Evolutionary conservation across 1,140 invertebrate species (phyloP).

Genomic region (Ooceraea biroi): DNA sequence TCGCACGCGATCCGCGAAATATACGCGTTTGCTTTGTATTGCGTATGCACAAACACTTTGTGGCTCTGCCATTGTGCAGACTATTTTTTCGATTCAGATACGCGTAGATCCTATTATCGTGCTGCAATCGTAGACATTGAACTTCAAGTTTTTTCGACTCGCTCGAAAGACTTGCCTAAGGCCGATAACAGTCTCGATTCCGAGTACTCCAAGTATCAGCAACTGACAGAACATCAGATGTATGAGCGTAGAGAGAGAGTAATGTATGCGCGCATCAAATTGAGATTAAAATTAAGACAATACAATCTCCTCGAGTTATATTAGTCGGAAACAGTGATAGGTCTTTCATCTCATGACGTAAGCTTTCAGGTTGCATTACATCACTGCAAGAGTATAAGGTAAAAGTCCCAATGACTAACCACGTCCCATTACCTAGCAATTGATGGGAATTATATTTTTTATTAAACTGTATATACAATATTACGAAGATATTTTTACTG

Average conservation of each 20-base stretch:
- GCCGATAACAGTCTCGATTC: conserved; percentile 31
- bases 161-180: conserved; percentile 24
- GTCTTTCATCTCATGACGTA: too few species aligned
- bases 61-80: conserved; percentile 38
- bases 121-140: conserved; percentile 47
- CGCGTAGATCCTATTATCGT: conserved; percentile 51
- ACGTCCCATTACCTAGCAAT: too few species aligned
- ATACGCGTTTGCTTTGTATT: conserved; percentile 34
- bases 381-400: too few species aligned
- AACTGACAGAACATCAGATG: conserved; percentile 16
- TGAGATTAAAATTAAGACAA: conserved; percentile 7
- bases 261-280: neutral
- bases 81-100: conserved; percentile 70
- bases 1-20: conserved; percentile 59
- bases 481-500: too few species aligned
- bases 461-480: too few species aligned
- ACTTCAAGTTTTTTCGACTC: conserved; percentile 38
- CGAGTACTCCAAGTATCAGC: conserved; percentile 21
- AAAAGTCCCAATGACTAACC: too few species aligned
- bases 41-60: conserved; percentile 53
- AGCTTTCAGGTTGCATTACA: too few species aligned
- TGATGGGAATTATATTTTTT: too few species aligned
- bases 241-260: neutral
- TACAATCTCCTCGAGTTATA: neutral
- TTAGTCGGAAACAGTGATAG: too few species aligned